Evolutionary conservation across 2,797 vertebrate species (phyloP).

Genomic region (Podargus strigoides): DNA sequence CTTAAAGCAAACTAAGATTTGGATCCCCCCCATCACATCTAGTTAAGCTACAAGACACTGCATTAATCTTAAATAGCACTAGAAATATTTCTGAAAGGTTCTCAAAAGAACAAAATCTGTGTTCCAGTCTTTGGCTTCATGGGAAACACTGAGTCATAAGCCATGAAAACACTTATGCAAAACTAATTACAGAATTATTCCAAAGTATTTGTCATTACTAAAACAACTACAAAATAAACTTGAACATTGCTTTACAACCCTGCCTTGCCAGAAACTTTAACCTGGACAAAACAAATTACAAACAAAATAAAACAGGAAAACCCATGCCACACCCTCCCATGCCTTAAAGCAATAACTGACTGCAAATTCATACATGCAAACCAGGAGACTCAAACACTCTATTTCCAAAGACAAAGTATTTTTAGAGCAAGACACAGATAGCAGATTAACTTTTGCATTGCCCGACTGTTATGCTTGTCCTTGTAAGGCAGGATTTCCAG

Average conservation of each 20-base stretch:
- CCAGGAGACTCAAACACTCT: background rate
- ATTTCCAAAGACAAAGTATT: background rate
- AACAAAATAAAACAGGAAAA: conserved; percentile 5
- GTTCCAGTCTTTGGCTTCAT: background rate
- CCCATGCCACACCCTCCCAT: background rate
- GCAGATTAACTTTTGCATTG: background rate
- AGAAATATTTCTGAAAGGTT: conserved; percentile 12
- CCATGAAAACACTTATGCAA: background rate
- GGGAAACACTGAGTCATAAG: conserved; percentile 12
- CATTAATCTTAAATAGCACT: background rate
- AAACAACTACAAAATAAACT: background rate
- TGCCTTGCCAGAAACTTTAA: background rate
- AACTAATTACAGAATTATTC: background rate
- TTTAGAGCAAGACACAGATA: background rate
- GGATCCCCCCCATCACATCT: background rate
- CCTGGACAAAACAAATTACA: background rate
- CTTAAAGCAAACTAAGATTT: background rate
- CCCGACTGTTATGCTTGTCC: background rate
- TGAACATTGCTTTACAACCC: background rate
- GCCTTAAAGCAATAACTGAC: background rate
- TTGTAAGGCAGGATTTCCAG: background rate
- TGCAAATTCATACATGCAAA: background rate
- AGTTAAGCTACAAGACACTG: background rate
- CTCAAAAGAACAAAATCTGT: background rate
- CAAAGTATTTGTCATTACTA: background rate